Evolutionary conservation across 2,797 vertebrate species (phyloP).

Genomic region (Sebastes nivosus): DNA sequence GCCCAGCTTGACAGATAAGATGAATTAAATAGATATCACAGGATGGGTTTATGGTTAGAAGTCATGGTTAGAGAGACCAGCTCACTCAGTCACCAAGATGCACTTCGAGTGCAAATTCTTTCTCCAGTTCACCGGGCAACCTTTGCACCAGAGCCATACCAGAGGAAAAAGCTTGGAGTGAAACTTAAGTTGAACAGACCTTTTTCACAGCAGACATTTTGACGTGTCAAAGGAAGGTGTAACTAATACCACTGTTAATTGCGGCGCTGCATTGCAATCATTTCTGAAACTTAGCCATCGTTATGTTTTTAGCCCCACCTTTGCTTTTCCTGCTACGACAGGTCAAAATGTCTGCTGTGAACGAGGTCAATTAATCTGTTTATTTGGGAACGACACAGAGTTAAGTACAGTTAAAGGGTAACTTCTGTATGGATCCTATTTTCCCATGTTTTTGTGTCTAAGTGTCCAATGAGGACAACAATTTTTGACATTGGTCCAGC

Average conservation of each 20-base stretch:
- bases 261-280: not conserved
- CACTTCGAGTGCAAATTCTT: not conserved
- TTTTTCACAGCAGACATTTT: not conserved
- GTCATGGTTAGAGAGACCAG: not conserved
- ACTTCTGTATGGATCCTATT: not conserved
- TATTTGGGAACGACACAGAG: slow-evolving; percentile 4
- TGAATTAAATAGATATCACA: not conserved
- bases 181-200: not conserved
- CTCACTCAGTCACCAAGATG: not conserved
- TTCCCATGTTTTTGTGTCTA: not conserved
- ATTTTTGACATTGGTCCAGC: not conserved
- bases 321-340: not conserved
- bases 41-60: not conserved
- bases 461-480: not conserved
- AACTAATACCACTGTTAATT: not conserved
- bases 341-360: not conserved
- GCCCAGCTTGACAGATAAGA: not conserved
- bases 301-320: not conserved
- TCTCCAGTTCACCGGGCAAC: slow-evolving; percentile 1
- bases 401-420: not conserved
- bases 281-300: not conserved
- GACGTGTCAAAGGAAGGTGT: not conserved
- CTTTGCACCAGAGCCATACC: not conserved
- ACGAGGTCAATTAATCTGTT: not conserved
- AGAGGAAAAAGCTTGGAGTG: not conserved